Evolutionary conservation across 2,797 vertebrate genomes (phyloP).

Genomic region (Sebastes minor): DNA sequence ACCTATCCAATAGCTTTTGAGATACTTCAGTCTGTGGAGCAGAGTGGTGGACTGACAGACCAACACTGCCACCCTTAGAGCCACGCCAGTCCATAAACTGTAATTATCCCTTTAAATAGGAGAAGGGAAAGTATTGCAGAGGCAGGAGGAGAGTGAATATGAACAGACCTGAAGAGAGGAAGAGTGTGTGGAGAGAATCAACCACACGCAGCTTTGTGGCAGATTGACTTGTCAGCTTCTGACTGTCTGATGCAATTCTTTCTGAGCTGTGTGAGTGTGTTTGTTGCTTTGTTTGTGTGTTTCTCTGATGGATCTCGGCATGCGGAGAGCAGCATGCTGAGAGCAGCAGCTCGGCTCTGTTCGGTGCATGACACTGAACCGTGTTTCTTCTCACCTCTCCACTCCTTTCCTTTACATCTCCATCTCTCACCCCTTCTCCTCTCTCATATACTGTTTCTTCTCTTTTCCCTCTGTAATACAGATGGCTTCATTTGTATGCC

Average conservation of each 20-base stretch:
- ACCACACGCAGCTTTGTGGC: neutral
- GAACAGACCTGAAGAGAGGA: neutral
- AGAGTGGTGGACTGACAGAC: neutral
- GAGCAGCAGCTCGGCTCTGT: slow-evolving; percentile 3
- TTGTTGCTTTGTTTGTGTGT: slow-evolving; percentile 4
- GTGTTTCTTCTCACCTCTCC: neutral
- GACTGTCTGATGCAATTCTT: slow-evolving; percentile 33
- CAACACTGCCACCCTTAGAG: neutral
- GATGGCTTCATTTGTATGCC: slow-evolving; percentile 68
- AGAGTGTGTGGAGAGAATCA: neutral
- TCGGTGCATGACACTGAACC: neutral
- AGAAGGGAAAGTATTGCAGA: slow-evolving; percentile 10
- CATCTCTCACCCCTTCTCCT: neutral
- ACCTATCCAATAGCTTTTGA: neutral
- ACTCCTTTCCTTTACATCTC: neutral
- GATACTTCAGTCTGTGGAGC: neutral
- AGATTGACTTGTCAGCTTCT: slow-evolving; percentile 8
- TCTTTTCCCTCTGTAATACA: slow-evolving; percentile 6
- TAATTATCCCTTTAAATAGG: neutral
- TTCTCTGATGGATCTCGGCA: slow-evolving; percentile 26
- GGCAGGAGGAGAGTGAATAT: neutral
- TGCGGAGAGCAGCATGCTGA: slow-evolving; percentile 18
- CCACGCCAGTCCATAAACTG: neutral
- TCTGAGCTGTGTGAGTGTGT: neutral
- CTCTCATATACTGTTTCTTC: neutral